These are phyloP conservation scores for Tenebrio molitor DNA, from an alignment of 1,140 invertebrate genomes.

Conservation along the genomic window DNA sequence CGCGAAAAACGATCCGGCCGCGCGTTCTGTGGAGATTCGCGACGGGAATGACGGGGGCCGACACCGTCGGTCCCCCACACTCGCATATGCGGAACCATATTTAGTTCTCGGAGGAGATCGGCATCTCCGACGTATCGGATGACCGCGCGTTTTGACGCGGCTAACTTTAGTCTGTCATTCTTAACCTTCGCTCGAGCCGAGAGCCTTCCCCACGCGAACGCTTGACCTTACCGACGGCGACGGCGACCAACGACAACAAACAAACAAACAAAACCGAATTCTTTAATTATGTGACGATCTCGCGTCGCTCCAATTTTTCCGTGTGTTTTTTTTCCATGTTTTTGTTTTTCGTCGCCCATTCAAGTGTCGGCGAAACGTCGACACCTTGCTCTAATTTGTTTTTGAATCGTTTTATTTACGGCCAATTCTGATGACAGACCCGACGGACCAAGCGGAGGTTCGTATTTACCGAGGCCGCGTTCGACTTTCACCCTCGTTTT, in stretches of 20 bases:
- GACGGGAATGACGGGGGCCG: constrained; percentile 17
- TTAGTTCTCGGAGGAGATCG: constrained; percentile 43
- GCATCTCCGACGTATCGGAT: constrained; percentile 36
- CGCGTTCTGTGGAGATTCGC: background rate
- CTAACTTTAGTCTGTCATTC: constrained; percentile 19
- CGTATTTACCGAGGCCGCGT: constrained; percentile 1
- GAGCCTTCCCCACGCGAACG: background rate
- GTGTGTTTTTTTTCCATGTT: background rate
- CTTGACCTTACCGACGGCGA: constrained; percentile 1
- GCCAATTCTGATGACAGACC: background rate
- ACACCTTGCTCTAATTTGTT: constrained; percentile 7
- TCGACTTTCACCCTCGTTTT: background rate
- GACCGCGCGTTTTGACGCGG: constrained; percentile 21
- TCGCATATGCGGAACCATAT: constrained; percentile 43
- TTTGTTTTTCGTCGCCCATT: background rate
- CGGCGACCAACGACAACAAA: constrained; percentile 14
- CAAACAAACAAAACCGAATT: background rate
- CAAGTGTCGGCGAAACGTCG: background rate
- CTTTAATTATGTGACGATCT: constrained; percentile 2
- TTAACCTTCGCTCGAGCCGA: constrained; percentile 17
- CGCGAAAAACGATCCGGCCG: background rate
- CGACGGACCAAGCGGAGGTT: background rate
- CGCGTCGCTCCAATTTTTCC: background rate
- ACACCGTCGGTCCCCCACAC: constrained; percentile 32
- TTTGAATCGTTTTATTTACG: constrained; percentile 5